A percentile compares a stretch with the other conserved stretches of the same genome.
Evolutionary conservation across 2,113 vertebrate species (phyloP).

Genomic region (Psophia crepitans): DNA sequence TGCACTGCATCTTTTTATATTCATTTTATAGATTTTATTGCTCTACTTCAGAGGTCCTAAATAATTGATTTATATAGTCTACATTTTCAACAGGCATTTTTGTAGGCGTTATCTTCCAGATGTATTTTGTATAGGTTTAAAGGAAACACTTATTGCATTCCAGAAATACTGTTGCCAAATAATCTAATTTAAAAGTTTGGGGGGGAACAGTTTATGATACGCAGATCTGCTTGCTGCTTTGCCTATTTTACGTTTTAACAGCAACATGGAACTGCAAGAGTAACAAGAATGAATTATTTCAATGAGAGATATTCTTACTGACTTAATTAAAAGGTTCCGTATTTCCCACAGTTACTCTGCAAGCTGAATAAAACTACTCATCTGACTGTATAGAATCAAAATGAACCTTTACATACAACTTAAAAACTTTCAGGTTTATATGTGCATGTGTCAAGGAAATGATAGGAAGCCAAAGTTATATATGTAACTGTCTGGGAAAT

Average conservation of each 20-base stretch:
- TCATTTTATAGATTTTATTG: slow-evolving; percentile 32
- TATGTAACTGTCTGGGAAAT: neutral
- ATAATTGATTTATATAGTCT: slow-evolving; percentile 21
- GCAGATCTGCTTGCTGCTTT: neutral
- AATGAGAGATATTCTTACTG: neutral
- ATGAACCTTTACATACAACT: neutral
- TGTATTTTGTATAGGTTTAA: slow-evolving; percentile 8
- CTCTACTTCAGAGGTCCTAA: slow-evolving; percentile 42
- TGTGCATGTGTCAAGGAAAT: neutral
- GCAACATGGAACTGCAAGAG: neutral
- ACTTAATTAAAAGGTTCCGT: neutral
- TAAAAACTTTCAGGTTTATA: neutral
- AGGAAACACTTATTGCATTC: neutral
- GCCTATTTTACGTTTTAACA: neutral
- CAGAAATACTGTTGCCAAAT: slow-evolving; percentile 3
- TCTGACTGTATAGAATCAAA: neutral
- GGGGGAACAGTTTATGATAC: neutral
- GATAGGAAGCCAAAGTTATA: neutral
- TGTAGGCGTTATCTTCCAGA: slow-evolving; percentile 13
- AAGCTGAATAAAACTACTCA: neutral
- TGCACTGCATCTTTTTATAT: slow-evolving; percentile 34
- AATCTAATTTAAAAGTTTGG: neutral
- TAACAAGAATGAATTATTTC: neutral
- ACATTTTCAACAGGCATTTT: slow-evolving; percentile 11
- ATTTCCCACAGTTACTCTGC: neutral